A percentile compares a stretch with the other conserved stretches of the same genome.
phyloP scores from a whole-genome alignment of 23 tunicate genomes.

The Ciona savignyi region DNA sequence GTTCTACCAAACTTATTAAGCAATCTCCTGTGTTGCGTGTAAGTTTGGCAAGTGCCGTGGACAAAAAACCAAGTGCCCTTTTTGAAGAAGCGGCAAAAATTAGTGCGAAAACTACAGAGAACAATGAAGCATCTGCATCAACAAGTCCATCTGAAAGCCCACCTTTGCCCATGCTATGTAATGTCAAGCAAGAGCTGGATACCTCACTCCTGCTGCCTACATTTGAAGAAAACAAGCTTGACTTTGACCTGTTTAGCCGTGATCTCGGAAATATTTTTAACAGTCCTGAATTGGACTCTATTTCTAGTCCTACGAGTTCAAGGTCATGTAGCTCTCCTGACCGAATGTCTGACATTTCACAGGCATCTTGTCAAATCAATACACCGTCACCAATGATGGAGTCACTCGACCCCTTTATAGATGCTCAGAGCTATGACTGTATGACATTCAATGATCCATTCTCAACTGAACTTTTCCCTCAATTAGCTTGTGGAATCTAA shows the following conservation, averaged over 20 bases:
- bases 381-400: constrained; percentile 47
- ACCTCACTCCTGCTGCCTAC: constrained; percentile 4
- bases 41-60: constrained; percentile 8
- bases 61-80: constrained; percentile 79
- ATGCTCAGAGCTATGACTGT: neutral
- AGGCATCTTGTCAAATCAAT: constrained; percentile 9
- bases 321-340: constrained; percentile 13
- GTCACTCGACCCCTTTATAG: constrained; percentile 17
- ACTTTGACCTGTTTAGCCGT: constrained; percentile 20
- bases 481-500: constrained; percentile 18
- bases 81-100: constrained; percentile 26
- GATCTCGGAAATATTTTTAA: neutral
- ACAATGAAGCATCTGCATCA: neutral
- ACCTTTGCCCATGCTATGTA: constrained; percentile 27
- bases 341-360: constrained; percentile 2
- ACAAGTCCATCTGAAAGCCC: neutral
- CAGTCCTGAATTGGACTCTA: neutral
- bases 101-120: constrained; percentile 6
- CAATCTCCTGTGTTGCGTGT: constrained; percentile 25
- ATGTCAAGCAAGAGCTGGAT: constrained; percentile 8
- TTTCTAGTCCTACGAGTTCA: constrained; percentile 1
- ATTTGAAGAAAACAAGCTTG: constrained; percentile 4
- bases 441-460: constrained; percentile 26
- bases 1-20: constrained; percentile 52
- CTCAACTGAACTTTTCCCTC: constrained; percentile 70